Base-by-base conservation (phyloP, 2,113 vertebrate genomes). In the Caranx melampygus region DNA sequence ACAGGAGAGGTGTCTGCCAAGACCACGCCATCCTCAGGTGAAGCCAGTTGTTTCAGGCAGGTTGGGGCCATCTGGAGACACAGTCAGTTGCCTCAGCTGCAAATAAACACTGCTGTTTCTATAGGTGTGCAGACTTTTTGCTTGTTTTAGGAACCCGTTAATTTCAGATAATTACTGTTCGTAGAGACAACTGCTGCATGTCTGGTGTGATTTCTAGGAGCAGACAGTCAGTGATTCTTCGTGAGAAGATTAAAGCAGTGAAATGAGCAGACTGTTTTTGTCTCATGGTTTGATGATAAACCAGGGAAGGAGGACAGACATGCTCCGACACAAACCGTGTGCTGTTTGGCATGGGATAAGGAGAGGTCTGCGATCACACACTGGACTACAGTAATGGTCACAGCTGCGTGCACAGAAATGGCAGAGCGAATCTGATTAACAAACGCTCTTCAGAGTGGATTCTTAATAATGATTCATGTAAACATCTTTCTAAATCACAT, bases 201-300 rank as follows among this genome's bases (percentile, higher is more conserved):
- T 40, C 4, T 45, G 49, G 2, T 4, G 13, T 42, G 58, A 65
- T 59, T 65, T 69, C 47, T 34, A 71, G 45, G 44, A 86, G 45
- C 55, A 69, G 66, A 61, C 6, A 7, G 33, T 12, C 33, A 1
- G 54, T 6, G 37, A 40, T 49, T 78, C 15, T 72, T 55, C 81
- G 58, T 75, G 51, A 75, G 15, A 66, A 83, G 67, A 88, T 78
- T 76, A 85, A 90, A 86, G 87, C n/a, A 31, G 62, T 51, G 59
- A 76, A 85, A 66, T 71, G 72, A 55, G 49, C 75, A 79, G 75
- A 40, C 61, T 45, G 62, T 78, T 82, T 80, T 60, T 76, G 54
- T 82, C 57, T 15, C 65, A 21, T 44, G 14, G 71, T 77, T 81
- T 82, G 68, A 88, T 88, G 72, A 79, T 72, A 72, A 81, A 72